Evolutionary conservation across 2,888 invertebrate species (phyloP), one percentile per base, ranked within the genome.

Genomic region (Arrhopalites spinosus): DNA sequence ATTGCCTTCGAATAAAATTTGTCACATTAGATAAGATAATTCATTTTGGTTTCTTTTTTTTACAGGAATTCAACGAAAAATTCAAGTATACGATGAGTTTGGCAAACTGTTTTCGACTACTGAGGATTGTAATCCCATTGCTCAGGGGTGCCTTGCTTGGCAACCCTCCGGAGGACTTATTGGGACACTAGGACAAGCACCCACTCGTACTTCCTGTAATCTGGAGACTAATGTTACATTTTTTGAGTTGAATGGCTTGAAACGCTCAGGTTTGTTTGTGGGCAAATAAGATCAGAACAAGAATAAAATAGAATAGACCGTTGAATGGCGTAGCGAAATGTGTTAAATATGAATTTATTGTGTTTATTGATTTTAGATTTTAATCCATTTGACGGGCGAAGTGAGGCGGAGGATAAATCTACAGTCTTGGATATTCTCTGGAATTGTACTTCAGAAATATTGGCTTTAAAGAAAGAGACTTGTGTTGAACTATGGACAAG

Each of bases 101-200:
- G 82, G 82, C 0, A 47, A 63, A 1, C 17, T 79, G 8, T 77
- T 78, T 56, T 77, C 81, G 1, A 77, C 76, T 50, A 78, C 78
- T 0, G 82, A 82, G 71, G 80, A 79, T 45, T 74, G 67, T 30
- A 43, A 43, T 45, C 29, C 36, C 2, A 75, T 78, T 50, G 36
- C 43, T n/a, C 23, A 80, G 0, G 11, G 66, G 3, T 27, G 76
- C 27, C 47, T 81, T 27, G 74, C 76, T 7, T 81, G 81, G 36
- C 82, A 82, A 59, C 80, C 81, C 11, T 79, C 79, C 17, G 82
- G 81, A 36, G 81, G 80, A 5, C 63, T 82, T 15, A 72, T 82
- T 13, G 81, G 78, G 8, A 61, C 53, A 43, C 73, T 75, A 78
- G 81, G 74, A 68, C 56, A 64, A 53, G 69, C 80, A 15, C 77